Percentiles rank a stretch among this genome's conserved stretches.
Evolutionary conservation across 2,888 invertebrate species (phyloP).

Genomic region (Drosophila cognata): DNA sequence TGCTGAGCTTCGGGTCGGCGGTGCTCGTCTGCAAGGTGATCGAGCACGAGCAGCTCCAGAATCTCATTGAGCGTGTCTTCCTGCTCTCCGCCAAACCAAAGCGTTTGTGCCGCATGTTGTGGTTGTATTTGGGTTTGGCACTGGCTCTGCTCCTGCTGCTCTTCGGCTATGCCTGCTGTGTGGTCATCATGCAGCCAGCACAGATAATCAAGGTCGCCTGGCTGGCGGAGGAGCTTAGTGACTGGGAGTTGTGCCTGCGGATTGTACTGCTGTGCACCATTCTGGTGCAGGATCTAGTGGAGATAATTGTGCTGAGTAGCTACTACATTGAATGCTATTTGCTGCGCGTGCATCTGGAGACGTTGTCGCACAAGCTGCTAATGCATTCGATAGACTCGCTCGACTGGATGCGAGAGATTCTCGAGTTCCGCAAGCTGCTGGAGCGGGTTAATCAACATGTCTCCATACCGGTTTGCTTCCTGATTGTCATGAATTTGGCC

Average conservation of each 20-base stretch:
- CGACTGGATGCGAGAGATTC: conserved; percentile 93
- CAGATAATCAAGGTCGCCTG: conserved; percentile 74
- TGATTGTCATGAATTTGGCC: conserved; percentile 90
- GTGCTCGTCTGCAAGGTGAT: conserved; percentile 90
- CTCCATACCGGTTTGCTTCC: conserved; percentile 91
- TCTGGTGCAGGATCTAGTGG: conserved; percentile 92
- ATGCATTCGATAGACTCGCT: conserved; percentile 90
- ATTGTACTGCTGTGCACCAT: conserved; percentile 89
- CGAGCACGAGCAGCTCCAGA: conserved; percentile 93
- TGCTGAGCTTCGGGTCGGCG: conserved; percentile 90
- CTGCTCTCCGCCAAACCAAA: conserved; percentile 90
- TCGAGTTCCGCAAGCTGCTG: conserved; percentile 91
- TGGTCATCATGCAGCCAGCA: conserved; percentile 75
- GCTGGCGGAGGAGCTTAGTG: conserved; percentile 61
- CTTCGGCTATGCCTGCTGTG: conserved; percentile 87
- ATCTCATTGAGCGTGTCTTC: conserved; percentile 93
- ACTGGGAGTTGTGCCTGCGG: conserved; percentile 66
- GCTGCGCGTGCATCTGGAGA: conserved; percentile 90
- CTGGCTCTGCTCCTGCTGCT: conserved; percentile 90
- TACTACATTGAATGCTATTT: conserved; percentile 93
- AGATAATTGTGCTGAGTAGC: conserved; percentile 92
- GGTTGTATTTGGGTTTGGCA: conserved; percentile 90
- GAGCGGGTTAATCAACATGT: conserved; percentile 91
- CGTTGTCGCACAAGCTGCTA: conserved; percentile 89
- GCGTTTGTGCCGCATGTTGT: conserved; percentile 89